Evolutionary conservation across 1,140 invertebrate genomes (phyloP), one percentile per base, ranked within the genome.

Genomic region (Drosophila auraria): DNA sequence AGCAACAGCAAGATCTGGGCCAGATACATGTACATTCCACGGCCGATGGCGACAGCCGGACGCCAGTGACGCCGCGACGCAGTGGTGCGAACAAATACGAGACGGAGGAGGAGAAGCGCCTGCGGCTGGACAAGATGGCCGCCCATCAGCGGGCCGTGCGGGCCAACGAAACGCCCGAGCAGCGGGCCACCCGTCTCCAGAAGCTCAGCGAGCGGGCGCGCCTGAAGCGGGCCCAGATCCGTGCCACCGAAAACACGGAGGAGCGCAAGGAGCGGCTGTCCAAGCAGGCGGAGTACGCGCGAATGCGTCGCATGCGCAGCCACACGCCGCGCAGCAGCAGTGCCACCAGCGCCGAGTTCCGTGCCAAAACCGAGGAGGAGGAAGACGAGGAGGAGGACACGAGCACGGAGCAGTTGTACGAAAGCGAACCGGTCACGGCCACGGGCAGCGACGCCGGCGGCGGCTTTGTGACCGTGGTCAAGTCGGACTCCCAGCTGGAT

Each of bases 151-250:
- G 92, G 11, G 78, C 82, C 2, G 70, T 92, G 36, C 91, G 94
- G 4, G 94, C 94, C 3, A 94, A 94, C 63, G 94, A 95, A 75
- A 93, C 93, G 20, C 93, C 94, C 2, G 94, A 94, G 25, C 94
- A 94, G 78, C 93, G 94, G 0, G 91, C 93, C 6, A 40, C 79
- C 4, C 93, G 94, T 1, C 82, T 95, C 5, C 84, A 84, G 53
- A 92, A 93, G 62, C 62, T 93, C 1, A 92, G 90, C 25, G 91
- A 92, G 49, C 68, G 92, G n/a, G 92, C 92, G 44, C 92, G 92
- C 3, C 76, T 80, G 30, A 92, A 92, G 56, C 91, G 92, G 8
- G 91, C 91, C 5, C 84, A 92, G 47, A 82, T 93, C 27, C 82
- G 91, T 1, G 87, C 90, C 25, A 87, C 87, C 12, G 92, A 93